These are phyloP conservation scores for Sebastes taczanowskii DNA, from an alignment of 2,797 vertebrate genomes.

Conservation along the genomic window DNA sequence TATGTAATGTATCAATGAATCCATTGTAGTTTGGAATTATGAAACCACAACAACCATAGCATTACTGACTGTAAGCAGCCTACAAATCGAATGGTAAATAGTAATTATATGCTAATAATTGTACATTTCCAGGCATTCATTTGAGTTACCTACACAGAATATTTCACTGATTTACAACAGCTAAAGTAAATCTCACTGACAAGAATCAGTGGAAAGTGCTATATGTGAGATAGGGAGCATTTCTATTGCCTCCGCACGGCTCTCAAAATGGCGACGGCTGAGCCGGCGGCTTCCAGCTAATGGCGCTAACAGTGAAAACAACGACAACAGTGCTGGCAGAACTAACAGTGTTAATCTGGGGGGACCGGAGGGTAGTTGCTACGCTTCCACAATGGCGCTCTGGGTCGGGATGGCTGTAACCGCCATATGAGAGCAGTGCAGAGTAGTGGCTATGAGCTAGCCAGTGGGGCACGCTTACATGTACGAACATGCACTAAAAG, in stretches of 20 bases:
- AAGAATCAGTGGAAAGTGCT: neutral
- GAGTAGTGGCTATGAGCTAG: too few relatives aligned
- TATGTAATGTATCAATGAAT: neutral
- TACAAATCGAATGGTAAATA: neutral
- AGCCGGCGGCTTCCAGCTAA: too few relatives aligned
- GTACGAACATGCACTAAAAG: too few relatives aligned
- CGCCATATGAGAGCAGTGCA: too few relatives aligned
- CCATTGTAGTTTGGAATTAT: neutral
- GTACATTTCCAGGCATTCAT: neutral
- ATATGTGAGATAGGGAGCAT: too few relatives aligned
- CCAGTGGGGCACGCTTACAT: too few relatives aligned
- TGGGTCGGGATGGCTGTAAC: too few relatives aligned
- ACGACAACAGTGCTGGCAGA: too few relatives aligned
- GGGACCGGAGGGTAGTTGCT: too few relatives aligned
- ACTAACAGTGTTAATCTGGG: too few relatives aligned
- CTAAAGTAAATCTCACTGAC: neutral
- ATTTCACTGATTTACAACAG: neutral
- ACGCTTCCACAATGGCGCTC: accelerated
- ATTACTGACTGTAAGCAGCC: neutral
- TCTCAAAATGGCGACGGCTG: too few relatives aligned
- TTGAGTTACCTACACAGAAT: neutral
- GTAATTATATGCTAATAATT: neutral
- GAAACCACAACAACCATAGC: neutral
- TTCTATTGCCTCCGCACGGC: too few relatives aligned
- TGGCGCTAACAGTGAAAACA: accelerated